phyloP scores from a whole-genome alignment of 2,797 vertebrate species.

The Agapornis canus region DNA sequence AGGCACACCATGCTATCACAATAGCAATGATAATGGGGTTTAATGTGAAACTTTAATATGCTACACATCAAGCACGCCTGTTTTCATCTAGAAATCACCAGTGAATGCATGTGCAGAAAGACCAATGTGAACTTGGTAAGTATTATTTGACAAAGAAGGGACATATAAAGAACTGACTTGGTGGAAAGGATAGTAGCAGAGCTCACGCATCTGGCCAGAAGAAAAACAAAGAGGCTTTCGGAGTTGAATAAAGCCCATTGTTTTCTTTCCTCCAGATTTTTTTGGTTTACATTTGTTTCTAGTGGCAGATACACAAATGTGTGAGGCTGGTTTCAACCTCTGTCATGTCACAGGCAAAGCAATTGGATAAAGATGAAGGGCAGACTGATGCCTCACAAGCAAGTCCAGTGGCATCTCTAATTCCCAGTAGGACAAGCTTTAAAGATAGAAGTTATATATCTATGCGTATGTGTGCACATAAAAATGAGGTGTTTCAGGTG shows the following conservation, averaged over 20 bases:
- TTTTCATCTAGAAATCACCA: background rate
- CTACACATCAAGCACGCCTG: background rate
- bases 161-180: background rate
- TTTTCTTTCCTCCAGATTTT: background rate
- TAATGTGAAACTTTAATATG: background rate
- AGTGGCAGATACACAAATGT: background rate
- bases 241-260: slow-evolving; percentile 18
- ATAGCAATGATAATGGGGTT: background rate
- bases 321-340: background rate
- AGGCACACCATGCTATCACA: background rate
- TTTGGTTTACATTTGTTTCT: slow-evolving; percentile 29
- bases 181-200: background rate
- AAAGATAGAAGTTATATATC: background rate
- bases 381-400: background rate
- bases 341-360: background rate
- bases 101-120: background rate
- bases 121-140: background rate
- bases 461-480: background rate
- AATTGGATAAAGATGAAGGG: slow-evolving; percentile 31
- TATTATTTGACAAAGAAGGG: background rate
- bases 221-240: slow-evolving; percentile 5
- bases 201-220: background rate
- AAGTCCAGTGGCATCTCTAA: background rate
- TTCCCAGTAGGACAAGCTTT: background rate
- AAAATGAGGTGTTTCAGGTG: slow-evolving; percentile 4